Base-by-base conservation (phyloP, 2,888 invertebrate genomes). In the Molanna angustata region DNA sequence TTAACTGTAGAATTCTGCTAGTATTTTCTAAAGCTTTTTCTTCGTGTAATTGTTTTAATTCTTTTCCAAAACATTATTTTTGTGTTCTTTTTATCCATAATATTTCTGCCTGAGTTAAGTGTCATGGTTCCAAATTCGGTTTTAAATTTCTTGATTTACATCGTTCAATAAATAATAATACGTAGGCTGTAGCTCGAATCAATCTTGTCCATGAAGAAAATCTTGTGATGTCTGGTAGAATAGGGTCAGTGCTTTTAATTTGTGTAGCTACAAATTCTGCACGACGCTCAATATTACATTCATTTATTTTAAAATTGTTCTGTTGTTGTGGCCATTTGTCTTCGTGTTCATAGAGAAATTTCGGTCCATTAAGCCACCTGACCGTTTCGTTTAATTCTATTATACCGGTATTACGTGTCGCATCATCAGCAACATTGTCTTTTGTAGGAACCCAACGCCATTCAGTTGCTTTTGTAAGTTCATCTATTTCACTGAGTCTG, bases 401-500 rank as follows among this genome's bases (percentile, higher is more conserved):
- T 7, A n/a, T 19, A 3, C 17, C 7, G 2, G 16, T 22, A 19
- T 57, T 51, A 33, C 59, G 58, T n/a, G 52, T 52, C 17, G 55
- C 52, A n/a, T 52, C 61, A 33, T 35, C 13, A 11, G 37, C 4
- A 6, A 17, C 17, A 17, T 39, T 17, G 3, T 17, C 14, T 6
- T 39, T 39, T 4, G 39, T 7, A 4, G 39, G 39, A 3, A 49
- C 18, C 49, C 49, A 42, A 14, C 49, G 4, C 49, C 49, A 42
- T 7, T 27, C 27, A 1, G 20, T 9, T 3, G 39, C 4, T 2
- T n/a, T 16, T 2, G 33, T n/a, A 9, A 37, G 19, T 39, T 53
- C 43, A 37, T 62, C 60, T 1, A 49, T 31, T 17, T 52, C 51
- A 2, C 43, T 40, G 17, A 52, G 42, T 37, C 52, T 17, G 13